Evolutionary conservation across 2,888 invertebrate species (phyloP), one percentile per base, ranked within the genome.

Genomic region (Panopea generosa): DNA sequence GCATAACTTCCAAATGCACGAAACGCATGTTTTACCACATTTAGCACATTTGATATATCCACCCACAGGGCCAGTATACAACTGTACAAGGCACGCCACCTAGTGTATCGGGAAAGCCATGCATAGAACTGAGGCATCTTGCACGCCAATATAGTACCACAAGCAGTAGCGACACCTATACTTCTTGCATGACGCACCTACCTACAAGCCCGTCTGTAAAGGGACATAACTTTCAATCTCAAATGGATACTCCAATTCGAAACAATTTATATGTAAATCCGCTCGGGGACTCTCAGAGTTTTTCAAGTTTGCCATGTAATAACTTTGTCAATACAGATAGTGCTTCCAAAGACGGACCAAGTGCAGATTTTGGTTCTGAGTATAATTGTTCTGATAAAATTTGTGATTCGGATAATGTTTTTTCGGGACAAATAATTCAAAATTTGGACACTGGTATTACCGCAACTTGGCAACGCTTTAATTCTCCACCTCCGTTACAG

Each of bases 161-260:
- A 94, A 96, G 97, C 94, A 96, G 97, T 91, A 96, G 97, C 91
- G 98, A 98, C 94, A 98, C 98, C 86, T 98, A 97, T 94, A 97
- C 97, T 93, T 98, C 97, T 94, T 98, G 98, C 94, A 96, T 97
- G 94, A 98, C 98, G 91, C 97, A 98, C 94, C 97, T 97, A 91
- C 90, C 89, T 52, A 87, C 87, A 72, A 89, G 87, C 67, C 89
- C 90, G 49, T 85, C 71, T 47, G 55, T 67, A 63, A 80, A 77
- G 72, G 82, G 79, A 71, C 62, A 69, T 63, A 67, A 76, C 52
- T 62, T 49, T 40, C 47, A 67, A 33, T 62, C 61, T 57, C 67
- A 70, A 59, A 49, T 52, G 59, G 69, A 59, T 56, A 61, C 57
- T 61, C 60, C 70, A 22, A 47, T 61, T 60, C 82, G 84, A 57